Conservation (phyloP, 2,113 vertebrate genomes). For the Phoxinus phoxinus region DNA sequence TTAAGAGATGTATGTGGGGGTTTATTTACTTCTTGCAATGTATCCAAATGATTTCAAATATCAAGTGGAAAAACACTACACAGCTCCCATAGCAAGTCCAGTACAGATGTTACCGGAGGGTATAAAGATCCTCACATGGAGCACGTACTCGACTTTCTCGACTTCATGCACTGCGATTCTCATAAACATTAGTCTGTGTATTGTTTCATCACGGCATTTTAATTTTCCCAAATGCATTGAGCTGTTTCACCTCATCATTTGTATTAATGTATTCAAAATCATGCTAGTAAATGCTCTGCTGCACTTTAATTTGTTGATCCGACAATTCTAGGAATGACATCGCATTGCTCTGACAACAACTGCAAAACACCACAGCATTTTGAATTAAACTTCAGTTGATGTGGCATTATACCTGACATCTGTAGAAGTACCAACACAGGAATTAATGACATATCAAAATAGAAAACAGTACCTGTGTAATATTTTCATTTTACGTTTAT, state of each 20-base stretch:
- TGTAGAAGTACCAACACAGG: too few relatives aligned
- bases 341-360: slow-evolving; percentile 64
- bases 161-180: neutral
- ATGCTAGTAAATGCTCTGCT: slow-evolving; percentile 74
- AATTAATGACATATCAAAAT: too few relatives aligned
- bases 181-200: neutral
- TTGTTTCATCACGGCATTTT: slow-evolving; percentile 6
- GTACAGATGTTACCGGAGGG: neutral
- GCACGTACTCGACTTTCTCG: neutral
- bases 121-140: neutral
- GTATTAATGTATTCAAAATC: slow-evolving; percentile 70
- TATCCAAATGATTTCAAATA: neutral
- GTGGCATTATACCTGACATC: too few relatives aligned
- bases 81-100: neutral
- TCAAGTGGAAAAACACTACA: neutral
- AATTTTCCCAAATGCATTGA: slow-evolving; percentile 25
- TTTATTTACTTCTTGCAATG: neutral
- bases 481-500: too few relatives aligned
- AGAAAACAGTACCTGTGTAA: too few relatives aligned
- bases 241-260: slow-evolving; percentile 65
- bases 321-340: slow-evolving; percentile 73
- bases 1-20: neutral
- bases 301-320: slow-evolving; percentile 78
- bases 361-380: slow-evolving; percentile 67
- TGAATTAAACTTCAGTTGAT: neutral